A percentile compares a stretch with the other conserved stretches of the same genome.
phyloP scores from a whole-genome alignment of 2,113 vertebrate genomes.

The Chaetodon trifascialis region DNA sequence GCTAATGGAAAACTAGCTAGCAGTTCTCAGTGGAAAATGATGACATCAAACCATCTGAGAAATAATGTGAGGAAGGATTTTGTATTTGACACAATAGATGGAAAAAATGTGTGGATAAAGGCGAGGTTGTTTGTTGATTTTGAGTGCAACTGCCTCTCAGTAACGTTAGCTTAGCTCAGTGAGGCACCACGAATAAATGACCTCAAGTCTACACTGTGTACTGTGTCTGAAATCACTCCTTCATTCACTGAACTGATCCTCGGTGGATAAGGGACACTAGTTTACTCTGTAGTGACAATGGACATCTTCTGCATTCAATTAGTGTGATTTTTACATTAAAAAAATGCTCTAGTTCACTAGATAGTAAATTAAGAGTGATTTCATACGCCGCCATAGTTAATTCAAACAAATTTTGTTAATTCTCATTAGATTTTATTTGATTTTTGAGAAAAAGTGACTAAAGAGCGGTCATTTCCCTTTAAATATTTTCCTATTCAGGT shows the following conservation, averaged over 20 bases:
- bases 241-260: no score
- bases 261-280: no score
- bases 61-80: neutral
- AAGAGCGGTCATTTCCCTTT: neutral
- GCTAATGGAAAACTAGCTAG: neutral
- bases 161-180: no score
- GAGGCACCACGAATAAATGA: no score
- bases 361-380: neutral
- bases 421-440: neutral
- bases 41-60: no score
- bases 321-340: no score
- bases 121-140: neutral
- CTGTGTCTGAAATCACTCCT: no score
- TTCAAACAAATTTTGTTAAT: neutral
- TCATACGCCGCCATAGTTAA: neutral
- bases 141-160: neutral
- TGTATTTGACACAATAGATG: neutral
- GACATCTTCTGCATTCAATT: no score
- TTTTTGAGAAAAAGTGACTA: neutral
- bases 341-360: no score
- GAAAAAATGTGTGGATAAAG: neutral
- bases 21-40: neutral
- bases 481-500: no score
- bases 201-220: no score
- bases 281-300: no score